phyloP scores from a whole-genome alignment of 2,113 vertebrate species.

The Rallus limicola region DNA sequence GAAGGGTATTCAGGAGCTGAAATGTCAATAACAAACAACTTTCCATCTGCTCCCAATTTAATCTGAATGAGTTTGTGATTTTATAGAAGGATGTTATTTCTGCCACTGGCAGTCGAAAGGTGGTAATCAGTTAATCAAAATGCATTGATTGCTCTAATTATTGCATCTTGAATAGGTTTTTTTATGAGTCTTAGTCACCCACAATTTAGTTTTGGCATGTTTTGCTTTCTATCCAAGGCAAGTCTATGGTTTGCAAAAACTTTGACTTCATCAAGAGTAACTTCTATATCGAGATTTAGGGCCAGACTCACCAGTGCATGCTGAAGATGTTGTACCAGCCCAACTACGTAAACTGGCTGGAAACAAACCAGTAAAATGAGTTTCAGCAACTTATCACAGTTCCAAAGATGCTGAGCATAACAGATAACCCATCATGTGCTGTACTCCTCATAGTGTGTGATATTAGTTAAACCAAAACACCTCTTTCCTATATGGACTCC shows the following conservation, averaged over 20 bases:
- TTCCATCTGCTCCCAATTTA: conserved; percentile 56
- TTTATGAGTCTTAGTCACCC: not conserved
- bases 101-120: conserved; percentile 28
- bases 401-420: not conserved
- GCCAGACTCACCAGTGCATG: not conserved
- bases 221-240: not conserved
- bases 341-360: not conserved
- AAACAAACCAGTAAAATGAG: not conserved
- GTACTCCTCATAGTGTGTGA: not conserved
- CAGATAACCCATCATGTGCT: not conserved
- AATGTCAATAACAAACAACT: conserved; percentile 43
- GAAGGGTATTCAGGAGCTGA: conserved; percentile 8
- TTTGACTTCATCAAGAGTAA: not conserved
- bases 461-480: not conserved
- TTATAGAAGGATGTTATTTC: conserved; percentile 33
- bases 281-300: not conserved
- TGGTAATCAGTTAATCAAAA: conserved; percentile 63
- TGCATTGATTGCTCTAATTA: conserved; percentile 42
- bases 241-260: not conserved
- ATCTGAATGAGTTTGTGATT: conserved; percentile 33
- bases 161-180: not conserved
- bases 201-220: not conserved
- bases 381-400: not conserved
- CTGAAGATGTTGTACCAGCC: not conserved
- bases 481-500: not conserved